These are phyloP conservation scores for Synchiropus splendidus DNA, from an alignment of 2,113 vertebrate species.

Conservation along the genomic window DNA sequence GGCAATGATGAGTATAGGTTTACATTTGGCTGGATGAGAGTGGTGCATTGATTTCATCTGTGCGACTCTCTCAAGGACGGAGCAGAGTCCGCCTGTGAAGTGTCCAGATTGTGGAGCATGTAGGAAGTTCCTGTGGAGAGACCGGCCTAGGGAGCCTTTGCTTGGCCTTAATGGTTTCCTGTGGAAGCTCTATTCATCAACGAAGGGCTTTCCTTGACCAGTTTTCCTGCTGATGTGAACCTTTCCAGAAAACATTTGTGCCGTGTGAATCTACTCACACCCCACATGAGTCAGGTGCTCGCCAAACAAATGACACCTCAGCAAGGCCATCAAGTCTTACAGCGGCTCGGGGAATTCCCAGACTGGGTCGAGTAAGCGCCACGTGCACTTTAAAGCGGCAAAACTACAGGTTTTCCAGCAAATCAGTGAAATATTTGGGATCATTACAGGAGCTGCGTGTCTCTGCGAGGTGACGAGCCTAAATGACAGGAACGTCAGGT, in stretches of 20 bases:
- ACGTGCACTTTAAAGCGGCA: neutral
- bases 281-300: conserved; percentile 17
- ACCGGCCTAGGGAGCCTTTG: conserved; percentile 26
- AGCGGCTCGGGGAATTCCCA: neutral
- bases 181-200: conserved; percentile 38
- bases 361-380: too few relatives aligned
- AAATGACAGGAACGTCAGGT: conserved; percentile 59
- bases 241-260: conserved; percentile 41
- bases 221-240: conserved; percentile 56
- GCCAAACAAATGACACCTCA: conserved; percentile 14
- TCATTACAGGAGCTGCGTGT: conserved; percentile 9
- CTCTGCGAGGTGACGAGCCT: conserved; percentile 23
- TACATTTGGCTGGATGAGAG: too few relatives aligned
- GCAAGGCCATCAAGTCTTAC: neutral
- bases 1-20: conserved; percentile 1
- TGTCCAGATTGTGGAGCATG: conserved; percentile 12
- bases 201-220: conserved; percentile 48
- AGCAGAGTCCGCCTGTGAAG: too few relatives aligned
- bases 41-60: too few relatives aligned
- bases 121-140: conserved; percentile 55
- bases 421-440: conserved; percentile 6
- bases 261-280: conserved; percentile 30
- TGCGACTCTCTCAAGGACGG: too few relatives aligned
- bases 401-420: conserved; percentile 10
- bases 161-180: conserved; percentile 51